Evolutionary conservation across 2,113 vertebrate genomes (phyloP).

Genomic region (Saguinus imperator): DNA sequence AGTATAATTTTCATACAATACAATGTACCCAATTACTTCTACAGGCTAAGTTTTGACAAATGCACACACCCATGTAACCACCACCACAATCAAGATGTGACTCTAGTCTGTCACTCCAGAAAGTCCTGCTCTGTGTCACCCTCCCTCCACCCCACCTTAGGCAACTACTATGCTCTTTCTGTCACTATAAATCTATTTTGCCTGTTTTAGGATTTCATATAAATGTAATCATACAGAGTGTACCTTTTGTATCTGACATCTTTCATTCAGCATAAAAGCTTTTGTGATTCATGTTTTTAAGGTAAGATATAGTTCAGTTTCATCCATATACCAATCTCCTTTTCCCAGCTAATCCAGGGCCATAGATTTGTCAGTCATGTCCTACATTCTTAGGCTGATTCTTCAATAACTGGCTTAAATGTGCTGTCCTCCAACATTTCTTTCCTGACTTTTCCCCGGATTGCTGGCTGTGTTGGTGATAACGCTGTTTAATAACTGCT

Average conservation of each 20-base stretch:
- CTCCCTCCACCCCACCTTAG: background rate
- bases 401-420: too few species aligned
- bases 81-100: fast-evolving
- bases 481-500: background rate
- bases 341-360: background rate
- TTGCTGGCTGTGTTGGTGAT: background rate
- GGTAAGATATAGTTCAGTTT: background rate
- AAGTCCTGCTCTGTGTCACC: background rate
- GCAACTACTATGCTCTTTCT: background rate
- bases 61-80: fast-evolving
- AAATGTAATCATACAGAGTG: background rate
- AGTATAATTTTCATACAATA: background rate
- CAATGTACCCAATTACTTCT: background rate
- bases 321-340: fast-evolving
- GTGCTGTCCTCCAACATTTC: background rate
- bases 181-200: background rate
- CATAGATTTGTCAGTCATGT: background rate
- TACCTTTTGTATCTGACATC: background rate
- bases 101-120: background rate
- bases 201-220: background rate
- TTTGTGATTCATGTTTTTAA: background rate
- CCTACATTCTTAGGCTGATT: fast-evolving
- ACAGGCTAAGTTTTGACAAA: background rate
- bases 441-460: background rate
- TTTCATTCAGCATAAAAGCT: background rate